Evolutionary conservation across 30 jellyfish, hydroid and myxozoan genomes (phyloP).

Genomic region (Pelagia noctiluca): DNA sequence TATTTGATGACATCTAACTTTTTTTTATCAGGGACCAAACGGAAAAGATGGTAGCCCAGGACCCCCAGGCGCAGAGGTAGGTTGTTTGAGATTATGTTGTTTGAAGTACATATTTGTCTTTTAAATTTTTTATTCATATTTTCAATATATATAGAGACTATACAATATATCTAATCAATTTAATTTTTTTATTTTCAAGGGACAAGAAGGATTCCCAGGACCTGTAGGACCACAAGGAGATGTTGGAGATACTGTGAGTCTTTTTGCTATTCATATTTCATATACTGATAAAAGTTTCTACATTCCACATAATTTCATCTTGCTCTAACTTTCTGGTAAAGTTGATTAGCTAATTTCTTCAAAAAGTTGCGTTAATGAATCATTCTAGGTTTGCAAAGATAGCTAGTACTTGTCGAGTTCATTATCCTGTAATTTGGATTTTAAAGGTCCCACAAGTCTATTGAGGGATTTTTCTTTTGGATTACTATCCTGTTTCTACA

Average conservation of each 20-base stretch:
- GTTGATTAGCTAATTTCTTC: no score
- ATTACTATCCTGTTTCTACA: no score
- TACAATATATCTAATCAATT: no score
- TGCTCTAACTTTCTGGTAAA: no score
- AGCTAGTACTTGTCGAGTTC: neutral
- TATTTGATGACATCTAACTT: neutral
- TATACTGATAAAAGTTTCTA: neutral
- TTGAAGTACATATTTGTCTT: no score
- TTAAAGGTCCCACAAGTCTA: neutral
- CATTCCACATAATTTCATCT: no score
- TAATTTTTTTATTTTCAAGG: slow-evolving; percentile 39
- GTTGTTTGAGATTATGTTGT: no score
- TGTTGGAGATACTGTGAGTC: slow-evolving; percentile 79
- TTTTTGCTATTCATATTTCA: neutral
- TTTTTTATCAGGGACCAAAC: slow-evolving; percentile 53
- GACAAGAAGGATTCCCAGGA: slow-evolving; percentile 84
- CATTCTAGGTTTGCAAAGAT: no score
- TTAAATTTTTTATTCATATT: no score
- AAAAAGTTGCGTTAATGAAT: no score
- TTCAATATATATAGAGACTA: no score
- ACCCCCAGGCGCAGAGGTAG: slow-evolving; percentile 76
- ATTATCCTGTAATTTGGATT: slow-evolving; percentile 2
- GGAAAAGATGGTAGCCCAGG: slow-evolving; percentile 79
- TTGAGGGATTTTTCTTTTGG: neutral
- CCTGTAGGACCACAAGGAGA: slow-evolving; percentile 93